Evolutionary conservation across 2,113 vertebrate genomes (phyloP), one percentile per base, ranked within the genome.

Genomic region (Bucco capensis): DNA sequence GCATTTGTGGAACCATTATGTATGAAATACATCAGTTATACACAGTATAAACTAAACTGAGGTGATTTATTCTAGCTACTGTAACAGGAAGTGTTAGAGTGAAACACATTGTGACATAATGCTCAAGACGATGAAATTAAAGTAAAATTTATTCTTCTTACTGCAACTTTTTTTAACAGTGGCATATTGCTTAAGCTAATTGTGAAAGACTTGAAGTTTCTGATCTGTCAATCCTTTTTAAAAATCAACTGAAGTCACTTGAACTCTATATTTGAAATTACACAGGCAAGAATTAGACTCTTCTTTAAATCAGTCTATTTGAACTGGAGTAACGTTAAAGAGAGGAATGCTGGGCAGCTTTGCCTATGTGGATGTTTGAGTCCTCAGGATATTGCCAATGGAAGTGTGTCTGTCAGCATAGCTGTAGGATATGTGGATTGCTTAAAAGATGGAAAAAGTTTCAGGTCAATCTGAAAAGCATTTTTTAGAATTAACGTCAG

Each of bases 81-180:
- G 75, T 72, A 92, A 95, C 76, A 91, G 94, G 93, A 96, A 95
- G 49, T 35, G 49, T 88, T 86, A 57, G 64, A 56, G 37, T 25
- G 38, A 94, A 91, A 54, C 1, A 0, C 24, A 5, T 95, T 94
- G 62, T 33, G 2, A 86, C 69, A 93, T n/a, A 58, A 24, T 1
- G 7, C 91, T 79, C 35, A 69, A 86, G 76, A 85, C 25, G 4
- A 91, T 0, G 4, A 74, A 91, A 81, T 91, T 51, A 8, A 92
- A 88, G 82, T 71, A 65, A 91, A 90, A 95, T 83, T 83, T 53
- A 74, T 88, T 83, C 67, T 77, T 89, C 51, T 87, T 38, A 30
- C 24, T 71, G 72, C 90, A 92, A 76, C 35, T 83, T 79, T 37
- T 91, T 69, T 28, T n/a, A 33, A 27, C 31, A 35, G 31, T 81